phyloP scores from a whole-genome alignment of 2,797 vertebrate species.

The Periophthalmus magnuspinnatus region DNA sequence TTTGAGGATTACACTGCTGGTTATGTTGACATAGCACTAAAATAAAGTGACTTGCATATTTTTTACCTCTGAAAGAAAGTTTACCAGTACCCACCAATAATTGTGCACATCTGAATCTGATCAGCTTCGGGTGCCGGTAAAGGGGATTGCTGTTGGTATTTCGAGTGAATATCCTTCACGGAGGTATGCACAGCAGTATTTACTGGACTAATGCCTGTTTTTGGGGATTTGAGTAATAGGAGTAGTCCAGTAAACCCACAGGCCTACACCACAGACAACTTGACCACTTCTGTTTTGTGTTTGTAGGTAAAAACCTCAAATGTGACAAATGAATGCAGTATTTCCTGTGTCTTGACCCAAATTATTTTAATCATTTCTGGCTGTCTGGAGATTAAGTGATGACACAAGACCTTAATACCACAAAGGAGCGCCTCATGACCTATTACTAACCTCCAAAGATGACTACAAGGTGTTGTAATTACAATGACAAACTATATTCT shows the following conservation, averaged over 20 bases:
- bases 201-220: neutral
- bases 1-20: neutral
- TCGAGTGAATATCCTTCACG: neutral
- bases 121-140: neutral
- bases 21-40: neutral
- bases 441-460: neutral
- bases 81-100: neutral
- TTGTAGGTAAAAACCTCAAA: neutral
- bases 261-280: neutral
- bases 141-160: neutral
- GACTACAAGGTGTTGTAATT: neutral
- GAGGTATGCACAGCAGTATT: neutral
- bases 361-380: conserved; percentile 6
- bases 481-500: too few species aligned
- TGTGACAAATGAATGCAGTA: neutral
- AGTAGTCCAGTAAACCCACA: neutral
- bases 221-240: neutral
- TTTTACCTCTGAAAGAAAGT: neutral
- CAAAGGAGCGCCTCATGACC: neutral
- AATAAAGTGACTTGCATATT: neutral
- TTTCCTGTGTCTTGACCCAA: conserved; percentile 2
- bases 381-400: conserved; percentile 9
- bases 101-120: neutral
- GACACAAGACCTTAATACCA: conserved; percentile 3
- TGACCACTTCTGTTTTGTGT: neutral